Evolutionary conservation across 2,113 vertebrate genomes (phyloP).

Genomic region (Glaucidium brasilianum): DNA sequence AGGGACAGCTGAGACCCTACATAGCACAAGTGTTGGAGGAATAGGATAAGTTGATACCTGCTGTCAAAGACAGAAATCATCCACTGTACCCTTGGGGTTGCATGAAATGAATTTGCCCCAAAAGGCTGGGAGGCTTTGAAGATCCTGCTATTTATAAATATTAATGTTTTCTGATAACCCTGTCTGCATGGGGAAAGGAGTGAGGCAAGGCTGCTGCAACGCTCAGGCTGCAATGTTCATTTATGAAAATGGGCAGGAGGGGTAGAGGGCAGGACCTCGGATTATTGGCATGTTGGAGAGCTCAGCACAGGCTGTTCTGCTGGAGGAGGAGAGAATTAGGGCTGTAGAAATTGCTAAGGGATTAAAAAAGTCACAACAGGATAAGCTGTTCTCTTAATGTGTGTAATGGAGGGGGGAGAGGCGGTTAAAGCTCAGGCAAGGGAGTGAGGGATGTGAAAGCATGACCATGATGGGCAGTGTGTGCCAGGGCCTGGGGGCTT

Average conservation of each 20-base stretch:
- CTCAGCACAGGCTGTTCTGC: not conserved
- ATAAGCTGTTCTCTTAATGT: not conserved
- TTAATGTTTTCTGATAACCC: not conserved
- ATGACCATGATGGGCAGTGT: not conserved
- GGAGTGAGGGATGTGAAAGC: not conserved
- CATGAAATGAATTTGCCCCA: not conserved
- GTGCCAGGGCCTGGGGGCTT: not conserved
- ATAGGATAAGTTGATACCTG: not conserved
- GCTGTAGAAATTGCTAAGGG: not conserved
- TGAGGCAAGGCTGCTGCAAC: not conserved
- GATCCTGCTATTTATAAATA: not conserved
- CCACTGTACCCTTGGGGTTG: not conserved
- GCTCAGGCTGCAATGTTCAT: not conserved
- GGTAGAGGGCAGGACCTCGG: not conserved
- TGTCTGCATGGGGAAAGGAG: not conserved
- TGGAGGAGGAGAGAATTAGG: not conserved
- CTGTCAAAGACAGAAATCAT: not conserved
- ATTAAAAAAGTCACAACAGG: not conserved
- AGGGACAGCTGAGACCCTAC: not conserved
- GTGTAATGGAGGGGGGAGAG: not conserved
- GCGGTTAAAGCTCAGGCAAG: not conserved
- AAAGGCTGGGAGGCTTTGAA: not conserved
- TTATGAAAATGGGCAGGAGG: not conserved
- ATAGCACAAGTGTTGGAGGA: not conserved
- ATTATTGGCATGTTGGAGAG: not conserved